Conservation (phyloP, 2,888 invertebrate genomes). For the Lepidocyrtoides sp. region DNA sequence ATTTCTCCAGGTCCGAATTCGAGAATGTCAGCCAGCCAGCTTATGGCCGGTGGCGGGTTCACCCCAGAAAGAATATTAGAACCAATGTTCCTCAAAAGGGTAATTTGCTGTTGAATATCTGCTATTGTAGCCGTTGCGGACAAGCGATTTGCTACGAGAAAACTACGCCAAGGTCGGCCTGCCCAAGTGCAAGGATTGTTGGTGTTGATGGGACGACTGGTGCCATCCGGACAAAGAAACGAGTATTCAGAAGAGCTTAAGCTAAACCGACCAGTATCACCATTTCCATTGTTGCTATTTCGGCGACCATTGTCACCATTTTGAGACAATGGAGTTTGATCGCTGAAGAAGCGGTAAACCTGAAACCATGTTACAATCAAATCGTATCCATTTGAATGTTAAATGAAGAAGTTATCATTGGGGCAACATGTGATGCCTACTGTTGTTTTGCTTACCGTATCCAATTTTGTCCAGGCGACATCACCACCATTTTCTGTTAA, state of each 20-base stretch:
- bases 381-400: not conserved
- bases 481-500: constrained; percentile 93
- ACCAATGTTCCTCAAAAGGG: constrained; percentile 79
- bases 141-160: constrained; percentile 84
- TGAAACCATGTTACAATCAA: not conserved
- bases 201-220: constrained; percentile 90
- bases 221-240: constrained; percentile 93
- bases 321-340: constrained; percentile 69
- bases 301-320: constrained; percentile 43
- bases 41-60: constrained; percentile 73
- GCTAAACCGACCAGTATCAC: constrained; percentile 47
- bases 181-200: constrained; percentile 92
- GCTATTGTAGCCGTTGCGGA: constrained; percentile 77
- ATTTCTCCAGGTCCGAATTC: constrained; percentile 82
- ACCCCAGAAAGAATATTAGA: constrained; percentile 32
- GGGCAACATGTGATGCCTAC: not conserved
- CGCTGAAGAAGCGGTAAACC: constrained; percentile 84
- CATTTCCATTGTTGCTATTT: constrained; percentile 44
- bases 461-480: constrained; percentile 95
- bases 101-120: constrained; percentile 85
- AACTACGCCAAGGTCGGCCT: constrained; percentile 92
- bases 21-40: constrained; percentile 83
- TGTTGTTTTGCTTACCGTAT: constrained; percentile 88
- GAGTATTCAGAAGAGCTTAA: constrained; percentile 88
- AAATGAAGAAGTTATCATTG: not conserved